phyloP scores from a whole-genome alignment of 2,888 invertebrate genomes.

The Torymus aiolomorphi region DNA sequence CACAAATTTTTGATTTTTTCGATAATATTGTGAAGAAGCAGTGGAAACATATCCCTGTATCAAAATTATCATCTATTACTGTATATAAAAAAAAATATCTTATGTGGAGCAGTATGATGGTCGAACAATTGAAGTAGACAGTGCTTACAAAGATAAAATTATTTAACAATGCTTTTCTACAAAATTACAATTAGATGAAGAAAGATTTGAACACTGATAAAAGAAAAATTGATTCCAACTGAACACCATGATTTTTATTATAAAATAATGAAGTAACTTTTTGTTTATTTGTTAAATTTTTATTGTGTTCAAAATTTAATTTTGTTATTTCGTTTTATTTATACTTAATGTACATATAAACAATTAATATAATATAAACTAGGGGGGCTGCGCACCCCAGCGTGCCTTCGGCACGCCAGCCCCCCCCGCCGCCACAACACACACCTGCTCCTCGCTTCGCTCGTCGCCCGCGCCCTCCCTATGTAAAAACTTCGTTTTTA shows the following conservation, averaged over 20 bases:
- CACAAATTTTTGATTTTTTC: conserved; percentile 42
- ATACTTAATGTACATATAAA: no score
- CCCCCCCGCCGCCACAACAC: no score
- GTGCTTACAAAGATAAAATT: neutral
- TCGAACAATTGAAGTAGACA: neutral
- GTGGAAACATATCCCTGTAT: conserved; percentile 1
- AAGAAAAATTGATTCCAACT: neutral
- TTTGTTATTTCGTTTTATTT: no score
- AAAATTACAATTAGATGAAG: neutral
- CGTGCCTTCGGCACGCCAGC: no score
- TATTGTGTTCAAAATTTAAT: no score
- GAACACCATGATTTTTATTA: neutral
- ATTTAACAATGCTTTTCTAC: neutral
- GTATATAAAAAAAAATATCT: neutral
- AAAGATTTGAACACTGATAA: neutral
- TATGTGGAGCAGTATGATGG: neutral
- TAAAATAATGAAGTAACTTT: neutral
- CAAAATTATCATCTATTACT: neutral
- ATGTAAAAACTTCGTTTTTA: no score
- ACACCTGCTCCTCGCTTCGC: no score
- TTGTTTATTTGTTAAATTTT: no score
- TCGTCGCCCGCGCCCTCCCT: no score
- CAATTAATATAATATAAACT: no score
- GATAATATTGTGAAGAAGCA: neutral
- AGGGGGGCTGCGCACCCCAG: no score